Evolutionary conservation across 2,888 invertebrate genomes (phyloP).

Genomic region (Synergus itoensis): DNA sequence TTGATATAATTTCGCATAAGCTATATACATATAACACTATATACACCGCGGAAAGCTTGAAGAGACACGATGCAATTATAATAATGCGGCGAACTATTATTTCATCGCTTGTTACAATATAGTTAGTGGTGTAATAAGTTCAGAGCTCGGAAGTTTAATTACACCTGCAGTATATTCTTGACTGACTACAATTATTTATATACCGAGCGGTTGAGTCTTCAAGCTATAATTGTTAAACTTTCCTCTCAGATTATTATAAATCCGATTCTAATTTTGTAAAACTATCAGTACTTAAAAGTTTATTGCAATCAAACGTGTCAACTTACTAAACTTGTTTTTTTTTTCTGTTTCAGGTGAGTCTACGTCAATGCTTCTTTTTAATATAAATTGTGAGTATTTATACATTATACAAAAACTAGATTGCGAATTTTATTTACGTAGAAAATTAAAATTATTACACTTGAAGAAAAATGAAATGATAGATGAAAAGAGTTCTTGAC

Average conservation of each 20-base stretch:
- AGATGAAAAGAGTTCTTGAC: background rate
- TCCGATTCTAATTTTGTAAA: too few relatives aligned
- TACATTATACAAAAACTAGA: too few relatives aligned
- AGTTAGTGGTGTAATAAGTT: conserved; percentile 21
- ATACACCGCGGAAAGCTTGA: too few relatives aligned
- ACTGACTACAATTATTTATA: background rate
- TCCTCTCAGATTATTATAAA: too few relatives aligned
- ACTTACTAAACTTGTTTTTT: background rate
- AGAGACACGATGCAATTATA: conserved; percentile 28
- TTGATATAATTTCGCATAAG: background rate
- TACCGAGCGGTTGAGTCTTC: too few relatives aligned
- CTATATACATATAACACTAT: too few relatives aligned
- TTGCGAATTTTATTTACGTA: too few relatives aligned
- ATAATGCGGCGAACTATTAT: conserved; percentile 35
- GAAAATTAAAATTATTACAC: too few relatives aligned
- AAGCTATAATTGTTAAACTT: too few relatives aligned
- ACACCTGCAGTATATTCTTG: background rate
- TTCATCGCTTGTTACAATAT: conserved; percentile 11
- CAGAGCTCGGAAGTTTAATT: background rate
- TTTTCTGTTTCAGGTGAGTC: background rate
- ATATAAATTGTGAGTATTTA: too few relatives aligned
- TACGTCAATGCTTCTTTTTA: background rate
- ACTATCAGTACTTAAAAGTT: too few relatives aligned
- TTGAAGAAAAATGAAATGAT: too few relatives aligned
- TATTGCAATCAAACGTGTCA: background rate